These are phyloP conservation scores for Octomys mimax DNA, from an alignment of 2,797 vertebrate genomes.

Conservation along the genomic window DNA sequence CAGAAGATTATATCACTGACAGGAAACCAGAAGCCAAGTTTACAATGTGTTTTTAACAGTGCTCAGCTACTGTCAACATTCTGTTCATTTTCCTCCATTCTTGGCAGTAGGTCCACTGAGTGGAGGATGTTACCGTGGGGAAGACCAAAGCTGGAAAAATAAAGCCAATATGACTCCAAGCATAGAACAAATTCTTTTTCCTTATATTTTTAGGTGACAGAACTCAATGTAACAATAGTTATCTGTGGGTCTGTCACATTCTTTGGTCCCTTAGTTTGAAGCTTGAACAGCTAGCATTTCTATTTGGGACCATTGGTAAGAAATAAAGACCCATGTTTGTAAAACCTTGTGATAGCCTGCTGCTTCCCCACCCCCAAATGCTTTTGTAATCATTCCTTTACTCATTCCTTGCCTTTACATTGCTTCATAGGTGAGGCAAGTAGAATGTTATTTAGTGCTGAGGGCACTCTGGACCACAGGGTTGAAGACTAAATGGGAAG, in stretches of 20 bases:
- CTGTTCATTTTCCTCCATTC: neutral
- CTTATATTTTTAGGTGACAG: neutral
- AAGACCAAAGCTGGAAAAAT: slow-evolving; percentile 44
- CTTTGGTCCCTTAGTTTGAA: neutral
- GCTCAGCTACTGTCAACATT: neutral
- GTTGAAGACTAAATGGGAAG: neutral
- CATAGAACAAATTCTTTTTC: slow-evolving; percentile 13
- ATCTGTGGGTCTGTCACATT: neutral
- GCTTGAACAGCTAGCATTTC: neutral
- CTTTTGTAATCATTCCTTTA: neutral
- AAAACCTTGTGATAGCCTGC: neutral
- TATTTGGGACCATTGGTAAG: neutral
- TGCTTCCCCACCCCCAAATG: rapidly evolving
- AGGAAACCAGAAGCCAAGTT: slow-evolving; percentile 13
- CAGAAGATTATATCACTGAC: neutral
- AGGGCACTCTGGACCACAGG: neutral
- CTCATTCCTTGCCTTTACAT: neutral
- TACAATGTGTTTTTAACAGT: neutral
- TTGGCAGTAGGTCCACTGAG: neutral
- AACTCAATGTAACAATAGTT: neutral
- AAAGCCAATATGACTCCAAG: neutral
- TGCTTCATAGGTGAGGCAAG: neutral
- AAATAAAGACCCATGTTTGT: neutral
- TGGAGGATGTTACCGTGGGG: neutral
- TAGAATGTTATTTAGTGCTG: neutral